Evolutionary conservation across 2,797 vertebrate genomes (phyloP).

Genomic region (Muscicapa comitata): DNA sequence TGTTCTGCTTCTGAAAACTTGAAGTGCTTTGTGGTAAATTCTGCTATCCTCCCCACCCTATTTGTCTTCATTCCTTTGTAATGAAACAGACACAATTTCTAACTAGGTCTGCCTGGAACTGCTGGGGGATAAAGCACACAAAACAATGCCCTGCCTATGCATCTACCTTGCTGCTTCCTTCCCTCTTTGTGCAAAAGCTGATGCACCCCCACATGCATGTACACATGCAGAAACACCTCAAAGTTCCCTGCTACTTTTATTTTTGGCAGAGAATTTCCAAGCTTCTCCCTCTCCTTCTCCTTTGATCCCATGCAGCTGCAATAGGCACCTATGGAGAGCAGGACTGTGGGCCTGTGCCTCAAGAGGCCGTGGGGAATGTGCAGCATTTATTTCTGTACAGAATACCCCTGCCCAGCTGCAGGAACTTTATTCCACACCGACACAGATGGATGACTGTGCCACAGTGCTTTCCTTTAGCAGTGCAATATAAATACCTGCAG

Average conservation of each 20-base stretch:
- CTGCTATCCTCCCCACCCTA: neutral
- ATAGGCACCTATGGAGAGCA: neutral
- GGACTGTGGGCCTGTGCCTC: neutral
- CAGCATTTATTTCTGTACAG: neutral
- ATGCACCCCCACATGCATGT: neutral
- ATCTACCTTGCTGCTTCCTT: neutral
- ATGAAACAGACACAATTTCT: neutral
- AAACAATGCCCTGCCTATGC: neutral
- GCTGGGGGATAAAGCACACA: neutral
- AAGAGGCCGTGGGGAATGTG: neutral
- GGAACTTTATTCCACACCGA: neutral
- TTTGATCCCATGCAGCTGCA: neutral
- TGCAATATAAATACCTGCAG: conserved; percentile 50
- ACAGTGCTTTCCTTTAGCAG: conserved; percentile 3
- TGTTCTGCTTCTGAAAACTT: neutral
- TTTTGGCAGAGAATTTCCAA: neutral
- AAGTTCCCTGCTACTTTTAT: neutral
- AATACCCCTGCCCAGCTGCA: neutral
- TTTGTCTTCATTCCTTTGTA: neutral
- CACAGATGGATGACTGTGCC: neutral
- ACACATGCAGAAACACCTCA: neutral
- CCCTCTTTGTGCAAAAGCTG: neutral
- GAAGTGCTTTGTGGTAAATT: neutral
- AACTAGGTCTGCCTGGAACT: neutral
- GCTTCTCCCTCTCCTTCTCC: neutral